phyloP scores from a whole-genome alignment of 2,797 vertebrate species.

The Champsocephalus gunnari region DNA sequence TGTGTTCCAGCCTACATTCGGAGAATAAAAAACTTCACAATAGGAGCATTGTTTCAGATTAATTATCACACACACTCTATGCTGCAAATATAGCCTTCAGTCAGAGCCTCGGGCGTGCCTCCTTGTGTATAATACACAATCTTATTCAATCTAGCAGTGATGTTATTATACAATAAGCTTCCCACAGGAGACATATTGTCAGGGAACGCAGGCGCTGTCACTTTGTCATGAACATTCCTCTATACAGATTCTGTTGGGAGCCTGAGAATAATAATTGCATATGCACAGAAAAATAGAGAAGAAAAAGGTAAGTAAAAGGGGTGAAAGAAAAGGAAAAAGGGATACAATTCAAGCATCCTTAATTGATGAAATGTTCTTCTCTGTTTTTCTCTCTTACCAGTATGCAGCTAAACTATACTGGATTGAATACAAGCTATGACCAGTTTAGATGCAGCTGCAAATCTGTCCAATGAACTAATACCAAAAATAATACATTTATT shows the following conservation, averaged over 20 bases:
- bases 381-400: not conserved
- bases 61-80: slow-evolving; percentile 35
- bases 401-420: not conserved
- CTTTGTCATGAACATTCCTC: slow-evolving; percentile 28
- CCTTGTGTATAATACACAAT: slow-evolving; percentile 24
- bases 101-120: slow-evolving; percentile 11
- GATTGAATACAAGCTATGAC: too few relatives aligned
- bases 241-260: not conserved
- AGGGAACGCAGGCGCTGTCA: slow-evolving; percentile 26
- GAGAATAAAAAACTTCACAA: slow-evolving; percentile 7
- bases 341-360: not conserved
- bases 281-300: not conserved
- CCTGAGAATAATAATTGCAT: not conserved
- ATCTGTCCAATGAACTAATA: too few relatives aligned
- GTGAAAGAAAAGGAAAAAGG: not conserved
- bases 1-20: not conserved
- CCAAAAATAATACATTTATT: too few relatives aligned
- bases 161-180: slow-evolving; percentile 10
- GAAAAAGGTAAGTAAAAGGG: not conserved
- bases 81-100: slow-evolving; percentile 27
- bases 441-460: too few relatives aligned
- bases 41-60: slow-evolving; percentile 25
- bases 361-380: not conserved
- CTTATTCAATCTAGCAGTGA: slow-evolving; percentile 21
- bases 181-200: slow-evolving; percentile 7